Evolutionary conservation across 1,140 invertebrate genomes (phyloP).

Genomic region (Stenopsyche tienmushanensis): DNA sequence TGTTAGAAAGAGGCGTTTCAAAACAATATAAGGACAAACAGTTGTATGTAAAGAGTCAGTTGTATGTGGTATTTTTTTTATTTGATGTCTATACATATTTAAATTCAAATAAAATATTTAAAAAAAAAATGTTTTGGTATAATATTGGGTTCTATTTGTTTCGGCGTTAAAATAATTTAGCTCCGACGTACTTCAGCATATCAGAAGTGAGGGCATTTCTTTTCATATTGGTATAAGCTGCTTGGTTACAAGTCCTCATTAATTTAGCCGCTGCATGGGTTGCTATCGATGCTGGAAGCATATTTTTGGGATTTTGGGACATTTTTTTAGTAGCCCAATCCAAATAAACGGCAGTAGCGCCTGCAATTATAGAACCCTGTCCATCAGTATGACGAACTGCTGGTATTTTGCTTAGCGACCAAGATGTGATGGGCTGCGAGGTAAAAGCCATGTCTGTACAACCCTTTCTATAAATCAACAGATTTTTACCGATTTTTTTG

Average conservation of each 20-base stretch:
- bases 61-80: too few species aligned
- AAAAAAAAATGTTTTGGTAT: neutral
- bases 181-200: slow-evolving; percentile 64
- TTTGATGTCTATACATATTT: neutral
- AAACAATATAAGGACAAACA: neutral
- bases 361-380: slow-evolving; percentile 77
- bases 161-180: too few species aligned
- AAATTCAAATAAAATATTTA: neutral
- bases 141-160: neutral
- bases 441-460: slow-evolving; percentile 40
- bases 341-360: slow-evolving; percentile 65
- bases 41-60: neutral
- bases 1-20: neutral
- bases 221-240: slow-evolving; percentile 61
- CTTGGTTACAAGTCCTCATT: slow-evolving; percentile 62
- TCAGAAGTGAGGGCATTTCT: slow-evolving; percentile 69
- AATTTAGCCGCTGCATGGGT: slow-evolving; percentile 66
- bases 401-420: slow-evolving; percentile 55
- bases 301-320: slow-evolving; percentile 30
- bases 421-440: slow-evolving; percentile 49
- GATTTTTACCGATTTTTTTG: slow-evolving; percentile 18
- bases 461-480: slow-evolving; percentile 22
- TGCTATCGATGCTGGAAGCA: slow-evolving; percentile 60
- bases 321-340: slow-evolving; percentile 58
- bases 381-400: slow-evolving; percentile 70